Evolutionary conservation across 2,113 vertebrate species (phyloP).

Genomic region (Noctilio leporinus): DNA sequence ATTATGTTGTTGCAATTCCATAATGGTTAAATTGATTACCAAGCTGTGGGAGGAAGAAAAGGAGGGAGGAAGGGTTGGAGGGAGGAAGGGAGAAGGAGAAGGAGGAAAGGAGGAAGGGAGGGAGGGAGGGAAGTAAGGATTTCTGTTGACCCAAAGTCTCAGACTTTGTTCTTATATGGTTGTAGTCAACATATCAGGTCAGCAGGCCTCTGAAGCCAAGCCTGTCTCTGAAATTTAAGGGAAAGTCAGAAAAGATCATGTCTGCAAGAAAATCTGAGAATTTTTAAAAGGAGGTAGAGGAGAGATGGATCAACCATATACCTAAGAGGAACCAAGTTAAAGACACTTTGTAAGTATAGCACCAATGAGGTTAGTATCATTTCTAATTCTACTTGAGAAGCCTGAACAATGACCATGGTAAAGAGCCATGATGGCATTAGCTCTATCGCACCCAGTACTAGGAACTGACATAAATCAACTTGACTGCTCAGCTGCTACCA

Average conservation of each 20-base stretch:
- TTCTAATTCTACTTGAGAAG: background rate
- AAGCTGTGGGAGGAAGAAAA: background rate
- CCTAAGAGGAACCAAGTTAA: background rate
- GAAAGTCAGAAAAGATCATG: background rate
- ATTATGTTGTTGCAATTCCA: background rate
- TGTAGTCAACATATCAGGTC: background rate
- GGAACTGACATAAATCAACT: background rate
- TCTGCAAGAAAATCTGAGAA: background rate
- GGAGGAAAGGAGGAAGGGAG: background rate
- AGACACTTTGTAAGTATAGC: background rate
- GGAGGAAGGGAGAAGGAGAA: background rate
- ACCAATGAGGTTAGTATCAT: background rate
- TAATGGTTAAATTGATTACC: background rate
- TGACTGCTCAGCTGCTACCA: background rate
- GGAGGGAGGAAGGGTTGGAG: too few relatives aligned
- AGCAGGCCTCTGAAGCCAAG: background rate
- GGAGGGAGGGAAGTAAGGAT: rapidly evolving
- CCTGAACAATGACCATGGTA: background rate
- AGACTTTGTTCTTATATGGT: background rate
- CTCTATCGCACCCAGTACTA: background rate
- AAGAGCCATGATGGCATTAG: background rate
- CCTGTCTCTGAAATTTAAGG: background rate
- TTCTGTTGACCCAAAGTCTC: background rate
- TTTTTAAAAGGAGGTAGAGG: background rate
- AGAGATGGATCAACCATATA: background rate